phyloP scores from a whole-genome alignment of 2,888 invertebrate species.

The Chrysotoxum bicinctum region DNA sequence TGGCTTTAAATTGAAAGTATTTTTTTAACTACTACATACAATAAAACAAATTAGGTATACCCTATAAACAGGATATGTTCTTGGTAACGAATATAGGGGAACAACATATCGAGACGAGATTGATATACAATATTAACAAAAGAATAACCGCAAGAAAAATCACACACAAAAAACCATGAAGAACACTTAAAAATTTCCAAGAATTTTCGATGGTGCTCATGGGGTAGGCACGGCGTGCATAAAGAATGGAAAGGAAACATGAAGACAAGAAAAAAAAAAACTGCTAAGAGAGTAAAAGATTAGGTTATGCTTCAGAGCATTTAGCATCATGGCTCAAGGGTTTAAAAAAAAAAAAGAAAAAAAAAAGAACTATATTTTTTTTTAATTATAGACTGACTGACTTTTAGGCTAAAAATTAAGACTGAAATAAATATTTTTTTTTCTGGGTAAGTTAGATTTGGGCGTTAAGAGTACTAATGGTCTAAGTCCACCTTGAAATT shows the following conservation, averaged over 20 bases:
- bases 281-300: not conserved
- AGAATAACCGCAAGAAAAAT: constrained; percentile 29
- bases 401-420: no score
- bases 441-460: no score
- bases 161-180: constrained; percentile 2
- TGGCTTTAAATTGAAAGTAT: no score
- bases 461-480: no score
- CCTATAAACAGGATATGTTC: constrained; percentile 18
- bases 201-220: constrained; percentile 27
- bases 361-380: no score
- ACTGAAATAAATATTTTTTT: no score
- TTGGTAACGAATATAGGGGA: constrained; percentile 18
- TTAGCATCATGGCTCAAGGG: constrained; percentile 20
- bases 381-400: no score
- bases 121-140: constrained; percentile 21
- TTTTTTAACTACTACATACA: no score
- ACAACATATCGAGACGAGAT: constrained; percentile 19
- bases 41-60: not conserved
- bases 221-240: not conserved
- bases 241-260: constrained; percentile 1
- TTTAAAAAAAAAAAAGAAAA: not conserved
- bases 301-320: constrained; percentile 23
- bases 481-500: no score
- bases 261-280: not conserved
- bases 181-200: constrained; percentile 36